These are phyloP conservation scores for Cantharis flavilabris DNA, from an alignment of 2,888 invertebrate species.

Conservation along the genomic window DNA sequence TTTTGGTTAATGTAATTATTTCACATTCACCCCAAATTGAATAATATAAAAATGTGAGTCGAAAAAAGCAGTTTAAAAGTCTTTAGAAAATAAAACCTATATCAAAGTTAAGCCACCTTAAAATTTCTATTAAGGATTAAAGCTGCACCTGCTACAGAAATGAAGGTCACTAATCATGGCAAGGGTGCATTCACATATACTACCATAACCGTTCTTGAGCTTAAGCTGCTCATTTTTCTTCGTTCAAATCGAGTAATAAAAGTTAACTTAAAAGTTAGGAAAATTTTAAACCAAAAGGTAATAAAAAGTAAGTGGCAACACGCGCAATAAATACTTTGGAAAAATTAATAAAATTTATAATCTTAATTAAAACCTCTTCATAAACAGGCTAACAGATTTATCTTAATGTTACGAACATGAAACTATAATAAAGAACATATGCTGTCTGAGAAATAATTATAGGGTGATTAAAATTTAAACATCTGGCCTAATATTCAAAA, in stretches of 20 bases:
- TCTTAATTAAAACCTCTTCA: not conserved
- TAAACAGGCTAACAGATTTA: not conserved
- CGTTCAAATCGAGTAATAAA: not conserved
- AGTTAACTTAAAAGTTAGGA: not conserved
- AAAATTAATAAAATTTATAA: not conserved
- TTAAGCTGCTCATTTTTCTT: not conserved
- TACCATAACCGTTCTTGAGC: not conserved
- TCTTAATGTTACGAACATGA: not conserved
- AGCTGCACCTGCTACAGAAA: not conserved
- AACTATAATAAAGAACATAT: not conserved
- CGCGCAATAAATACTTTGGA: not conserved
- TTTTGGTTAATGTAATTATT: conserved; percentile 1
- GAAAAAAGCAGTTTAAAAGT: not conserved
- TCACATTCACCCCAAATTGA: not conserved
- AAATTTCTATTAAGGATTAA: not conserved
- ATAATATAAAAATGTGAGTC: not conserved
- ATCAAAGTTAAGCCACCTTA: not conserved
- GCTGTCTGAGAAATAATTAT: not conserved
- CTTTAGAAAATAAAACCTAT: not conserved
- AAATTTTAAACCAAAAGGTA: not conserved
- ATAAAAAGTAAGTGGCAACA: not conserved
- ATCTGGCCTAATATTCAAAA: not conserved
- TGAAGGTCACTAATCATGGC: not conserved
- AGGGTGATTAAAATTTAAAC: not conserved
- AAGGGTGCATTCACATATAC: not conserved